Conservation (phyloP, 1,140 invertebrate species). For the Orchestia grillus region DNA sequence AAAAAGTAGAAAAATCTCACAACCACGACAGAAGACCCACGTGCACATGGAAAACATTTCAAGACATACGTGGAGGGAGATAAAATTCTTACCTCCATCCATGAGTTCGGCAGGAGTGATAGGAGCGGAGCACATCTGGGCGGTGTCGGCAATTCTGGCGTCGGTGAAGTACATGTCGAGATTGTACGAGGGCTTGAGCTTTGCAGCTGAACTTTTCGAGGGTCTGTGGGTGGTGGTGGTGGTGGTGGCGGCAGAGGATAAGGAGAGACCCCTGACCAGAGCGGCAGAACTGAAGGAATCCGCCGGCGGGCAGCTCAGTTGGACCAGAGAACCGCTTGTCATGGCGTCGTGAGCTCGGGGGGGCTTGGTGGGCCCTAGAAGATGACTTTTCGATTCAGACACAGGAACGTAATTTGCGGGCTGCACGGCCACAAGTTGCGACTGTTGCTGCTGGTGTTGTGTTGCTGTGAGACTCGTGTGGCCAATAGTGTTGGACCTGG, state of each 20-base stretch:
- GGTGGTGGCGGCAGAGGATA: background rate
- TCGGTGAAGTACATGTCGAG: background rate
- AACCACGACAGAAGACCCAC: too few species aligned
- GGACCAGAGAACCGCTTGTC: background rate
- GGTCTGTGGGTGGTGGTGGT: background rate
- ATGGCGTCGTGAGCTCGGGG: background rate
- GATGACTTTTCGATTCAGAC: background rate
- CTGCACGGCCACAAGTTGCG: background rate
- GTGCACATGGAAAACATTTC: too few species aligned
- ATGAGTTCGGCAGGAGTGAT: constrained; percentile 39
- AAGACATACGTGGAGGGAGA: too few species aligned
- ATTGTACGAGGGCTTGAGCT: background rate
- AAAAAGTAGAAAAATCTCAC: too few species aligned
- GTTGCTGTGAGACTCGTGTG: background rate
- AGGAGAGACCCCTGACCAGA: background rate
- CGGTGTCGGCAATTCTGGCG: constrained; percentile 6
- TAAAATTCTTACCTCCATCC: background rate
- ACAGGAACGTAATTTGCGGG: background rate
- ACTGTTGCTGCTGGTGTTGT: background rate
- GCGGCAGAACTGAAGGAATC: background rate
- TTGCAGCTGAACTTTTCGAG: background rate
- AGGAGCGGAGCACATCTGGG: background rate
- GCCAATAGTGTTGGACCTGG: constrained; percentile 15
- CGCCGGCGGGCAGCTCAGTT: background rate
- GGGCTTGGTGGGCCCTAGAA: background rate